phyloP scores from a whole-genome alignment of 2,888 invertebrate species.

The Spialia ferax region DNA sequence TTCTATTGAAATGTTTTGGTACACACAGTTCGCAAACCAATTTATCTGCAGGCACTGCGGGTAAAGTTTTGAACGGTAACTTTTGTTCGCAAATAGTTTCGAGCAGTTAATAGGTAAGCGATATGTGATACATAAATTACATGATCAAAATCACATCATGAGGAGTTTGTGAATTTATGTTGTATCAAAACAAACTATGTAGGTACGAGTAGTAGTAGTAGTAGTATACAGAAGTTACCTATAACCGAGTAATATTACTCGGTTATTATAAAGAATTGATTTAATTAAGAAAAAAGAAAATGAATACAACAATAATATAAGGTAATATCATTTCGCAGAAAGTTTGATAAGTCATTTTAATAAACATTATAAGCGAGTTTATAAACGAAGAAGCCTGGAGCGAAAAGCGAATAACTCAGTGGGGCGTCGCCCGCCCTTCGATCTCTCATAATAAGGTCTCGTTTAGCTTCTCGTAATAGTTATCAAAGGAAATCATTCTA shows the following conservation, averaged over 20 bases:
- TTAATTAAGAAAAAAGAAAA: no score
- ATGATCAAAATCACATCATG: no score
- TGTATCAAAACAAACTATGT: no score
- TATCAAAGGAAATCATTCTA: constrained; percentile 47
- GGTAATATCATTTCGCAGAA: no score
- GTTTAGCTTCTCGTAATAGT: constrained; percentile 52
- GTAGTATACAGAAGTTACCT: no score
- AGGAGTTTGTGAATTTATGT: no score
- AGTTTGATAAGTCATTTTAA: background rate
- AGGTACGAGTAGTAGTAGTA: no score
- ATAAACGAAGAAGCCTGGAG: background rate
- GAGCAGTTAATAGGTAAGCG: no score
- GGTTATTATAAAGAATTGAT: no score
- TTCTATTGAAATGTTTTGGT: constrained; percentile 18
- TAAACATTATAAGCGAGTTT: background rate
- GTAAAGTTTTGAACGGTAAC: background rate
- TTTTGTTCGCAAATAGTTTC: background rate
- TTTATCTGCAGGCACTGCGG: background rate
- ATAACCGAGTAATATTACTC: no score
- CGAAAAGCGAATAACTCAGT: constrained; percentile 3
- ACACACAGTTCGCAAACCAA: background rate
- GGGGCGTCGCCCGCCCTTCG: constrained; percentile 35
- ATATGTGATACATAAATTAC: no score
- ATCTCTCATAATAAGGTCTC: constrained; percentile 54
- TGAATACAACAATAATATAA: no score